Base-by-base conservation (phyloP, 2,888 invertebrate genomes). In the Eledona agricola region DNA sequence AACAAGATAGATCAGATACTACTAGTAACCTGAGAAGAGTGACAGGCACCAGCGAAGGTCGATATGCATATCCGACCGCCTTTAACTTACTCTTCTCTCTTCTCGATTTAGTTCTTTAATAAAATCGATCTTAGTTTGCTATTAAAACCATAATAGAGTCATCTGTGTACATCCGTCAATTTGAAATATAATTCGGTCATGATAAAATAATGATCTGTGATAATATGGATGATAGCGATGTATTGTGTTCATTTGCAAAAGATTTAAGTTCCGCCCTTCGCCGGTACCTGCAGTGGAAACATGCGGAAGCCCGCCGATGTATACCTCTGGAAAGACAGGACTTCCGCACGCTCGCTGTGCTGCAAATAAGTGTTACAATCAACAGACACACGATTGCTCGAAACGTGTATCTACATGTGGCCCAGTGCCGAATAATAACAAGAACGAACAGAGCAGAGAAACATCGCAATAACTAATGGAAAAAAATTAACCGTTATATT, bases 1-100 rank as follows among this genome's bases (percentile, higher is more conserved):
- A 74, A 73, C 73, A 70, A 71, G 71, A 75, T 71, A 77, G 75
- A 50, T 71, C 67, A 81, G 81, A 81, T 81, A 81, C 82, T 83
- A 75, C 74, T 71, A 71, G 61, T 65, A 68, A 66, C 62, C 64
- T 67, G 66, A 67, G 66, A 67, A 67, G 65, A 66, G 64, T 40
- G 50, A 37, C 17, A 40, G 38, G 37, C 38, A 20, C 34, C 53
- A 40, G 51, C 54, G 40, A 57, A 54, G 52, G 51, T 31, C 47
- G 28, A 25, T n/a, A n/a, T n/a, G 37, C 28, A 19, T 22, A 19
- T 9, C 16, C 25, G 15, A 7, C 13, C 42, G 28, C 29, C 29
- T 7, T 29, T n/a, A n/a, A 25, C 15, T 25, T 38, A 38, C 25
- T 23, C 4, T n/a, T n/a, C n/a, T n/a, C n/a, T n/a, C n/a, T n/a